Conservation (phyloP, 2,113 vertebrate species). For the Syngnathoides biaculeatus region DNA sequence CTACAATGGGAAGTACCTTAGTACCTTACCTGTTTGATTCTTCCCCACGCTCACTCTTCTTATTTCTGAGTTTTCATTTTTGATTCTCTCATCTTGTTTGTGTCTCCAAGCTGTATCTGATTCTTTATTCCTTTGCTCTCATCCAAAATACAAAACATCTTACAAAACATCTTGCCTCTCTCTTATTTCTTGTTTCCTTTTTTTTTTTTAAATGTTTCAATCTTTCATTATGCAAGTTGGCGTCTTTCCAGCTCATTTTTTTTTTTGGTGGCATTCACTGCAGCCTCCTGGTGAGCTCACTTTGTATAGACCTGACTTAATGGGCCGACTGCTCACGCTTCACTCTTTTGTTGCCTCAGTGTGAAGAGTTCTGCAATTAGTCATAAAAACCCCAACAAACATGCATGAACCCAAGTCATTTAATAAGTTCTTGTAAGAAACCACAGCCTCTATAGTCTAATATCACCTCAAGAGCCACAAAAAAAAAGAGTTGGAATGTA, state of each 20-base stretch:
- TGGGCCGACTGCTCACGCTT: constrained; percentile 17
- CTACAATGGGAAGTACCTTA: constrained; percentile 38
- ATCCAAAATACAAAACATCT: constrained; percentile 68
- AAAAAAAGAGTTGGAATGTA: constrained; percentile 18
- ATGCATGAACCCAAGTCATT: constrained; percentile 1
- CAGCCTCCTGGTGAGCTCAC: background rate
- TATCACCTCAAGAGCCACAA: constrained; percentile 1
- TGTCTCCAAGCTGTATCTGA: constrained; percentile 52
- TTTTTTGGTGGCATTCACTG: background rate
- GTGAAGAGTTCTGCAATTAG: constrained; percentile 33
- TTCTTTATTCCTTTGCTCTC: constrained; percentile 59
- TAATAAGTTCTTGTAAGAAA: constrained; percentile 14
- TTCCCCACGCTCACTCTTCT: constrained; percentile 26
- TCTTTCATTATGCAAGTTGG: background rate
- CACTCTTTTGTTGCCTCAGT: constrained; percentile 34
- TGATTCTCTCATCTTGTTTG: constrained; percentile 58
- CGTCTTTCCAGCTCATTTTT: constrained; percentile 4
- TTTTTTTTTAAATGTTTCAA: constrained; percentile 18
- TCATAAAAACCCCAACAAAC: constrained; percentile 36
- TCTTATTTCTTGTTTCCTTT: constrained; percentile 43
- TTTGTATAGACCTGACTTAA: constrained; percentile 31
- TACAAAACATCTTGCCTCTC: constrained; percentile 49
- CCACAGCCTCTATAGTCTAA: constrained; percentile 12
- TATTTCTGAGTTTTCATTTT: constrained; percentile 54
- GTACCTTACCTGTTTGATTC: constrained; percentile 44